Conservation (phyloP, 2,797 vertebrate species). For the Triplophysa bombifrons region DNA sequence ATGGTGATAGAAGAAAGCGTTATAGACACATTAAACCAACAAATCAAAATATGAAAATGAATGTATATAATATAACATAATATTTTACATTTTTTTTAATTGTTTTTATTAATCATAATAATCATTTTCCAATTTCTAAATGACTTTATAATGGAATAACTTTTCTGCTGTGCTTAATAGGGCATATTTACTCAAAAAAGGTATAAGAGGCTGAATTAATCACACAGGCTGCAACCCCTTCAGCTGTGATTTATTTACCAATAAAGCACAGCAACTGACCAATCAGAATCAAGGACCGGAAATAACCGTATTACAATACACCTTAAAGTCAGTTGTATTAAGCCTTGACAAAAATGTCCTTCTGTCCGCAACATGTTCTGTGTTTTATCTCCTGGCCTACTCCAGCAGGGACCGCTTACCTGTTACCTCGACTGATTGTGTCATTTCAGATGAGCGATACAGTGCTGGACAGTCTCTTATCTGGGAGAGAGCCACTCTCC, state of each 20-base stretch:
- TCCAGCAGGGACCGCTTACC: conserved; percentile 16
- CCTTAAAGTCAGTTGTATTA: background rate
- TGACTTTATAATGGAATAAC: background rate
- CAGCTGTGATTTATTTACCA: too few species aligned
- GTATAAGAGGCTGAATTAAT: too few species aligned
- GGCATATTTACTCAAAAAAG: too few species aligned
- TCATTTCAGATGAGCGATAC: conserved; percentile 55
- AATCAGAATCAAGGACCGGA: too few species aligned
- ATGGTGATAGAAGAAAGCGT: too few species aligned
- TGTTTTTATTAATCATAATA: background rate
- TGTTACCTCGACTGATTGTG: conserved; percentile 33
- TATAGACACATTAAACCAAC: too few species aligned
- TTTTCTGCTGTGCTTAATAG: background rate
- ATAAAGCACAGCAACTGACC: too few species aligned
- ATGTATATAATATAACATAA: too few species aligned
- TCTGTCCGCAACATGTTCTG: background rate
- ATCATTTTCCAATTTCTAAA: background rate
- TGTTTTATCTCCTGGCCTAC: background rate
- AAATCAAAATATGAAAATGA: background rate
- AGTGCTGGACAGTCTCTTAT: conserved; percentile 68
- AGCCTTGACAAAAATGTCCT: background rate
- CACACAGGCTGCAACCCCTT: too few species aligned
- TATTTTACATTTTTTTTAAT: too few species aligned
- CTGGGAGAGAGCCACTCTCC: conserved; percentile 64
- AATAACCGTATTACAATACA: too few species aligned